Evolutionary conservation across 2,888 invertebrate genomes (phyloP).

Genomic region (Eurytoma californica): DNA sequence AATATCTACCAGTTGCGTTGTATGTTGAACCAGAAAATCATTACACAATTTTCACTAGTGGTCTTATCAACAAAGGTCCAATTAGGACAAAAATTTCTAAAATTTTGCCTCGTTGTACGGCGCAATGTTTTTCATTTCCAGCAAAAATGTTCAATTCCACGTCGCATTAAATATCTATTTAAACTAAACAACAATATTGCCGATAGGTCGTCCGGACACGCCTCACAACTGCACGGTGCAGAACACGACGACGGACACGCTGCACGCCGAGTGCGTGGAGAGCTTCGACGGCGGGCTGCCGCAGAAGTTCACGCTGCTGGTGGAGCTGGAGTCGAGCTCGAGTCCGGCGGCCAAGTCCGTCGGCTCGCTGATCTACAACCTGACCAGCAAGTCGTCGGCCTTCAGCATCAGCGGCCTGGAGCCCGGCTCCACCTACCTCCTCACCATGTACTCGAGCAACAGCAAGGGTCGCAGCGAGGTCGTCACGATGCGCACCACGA

Average conservation of each 20-base stretch:
- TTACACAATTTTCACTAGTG: no score
- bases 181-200: background rate
- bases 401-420: slow-evolving; percentile 82
- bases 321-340: slow-evolving; percentile 76
- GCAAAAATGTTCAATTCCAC: no score
- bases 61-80: no score
- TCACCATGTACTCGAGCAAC: slow-evolving; percentile 83
- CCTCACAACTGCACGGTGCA: slow-evolving; percentile 84
- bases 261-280: slow-evolving; percentile 84
- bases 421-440: slow-evolving; percentile 82
- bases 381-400: slow-evolving; percentile 78
- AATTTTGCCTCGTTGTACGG: no score
- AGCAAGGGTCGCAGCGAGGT: slow-evolving; percentile 84
- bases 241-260: slow-evolving; percentile 84
- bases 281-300: slow-evolving; percentile 87
- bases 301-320: slow-evolving; percentile 85
- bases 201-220: slow-evolving; percentile 83
- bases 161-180: no score
- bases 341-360: slow-evolving; percentile 75
- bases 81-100: no score
- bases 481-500: slow-evolving; percentile 81
- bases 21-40: no score
- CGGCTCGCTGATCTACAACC: slow-evolving; percentile 78
- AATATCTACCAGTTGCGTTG: no score
- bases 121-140: no score